Evolutionary conservation across 2,797 vertebrate species (phyloP).

Genomic region (Lindbergichthys nudifrons): DNA sequence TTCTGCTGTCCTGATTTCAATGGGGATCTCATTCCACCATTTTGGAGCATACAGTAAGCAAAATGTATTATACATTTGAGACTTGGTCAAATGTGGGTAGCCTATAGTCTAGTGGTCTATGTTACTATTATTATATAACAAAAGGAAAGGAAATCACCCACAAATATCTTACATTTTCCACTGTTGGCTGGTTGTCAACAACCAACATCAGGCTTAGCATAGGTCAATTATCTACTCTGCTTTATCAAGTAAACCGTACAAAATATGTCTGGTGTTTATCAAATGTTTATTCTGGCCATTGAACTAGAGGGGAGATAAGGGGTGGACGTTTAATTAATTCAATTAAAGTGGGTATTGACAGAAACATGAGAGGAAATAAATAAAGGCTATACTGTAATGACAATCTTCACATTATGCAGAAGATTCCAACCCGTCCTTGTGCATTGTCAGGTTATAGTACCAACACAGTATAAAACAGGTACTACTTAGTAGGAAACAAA

Average conservation of each 20-base stretch:
- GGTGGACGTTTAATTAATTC: neutral
- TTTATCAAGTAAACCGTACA: neutral
- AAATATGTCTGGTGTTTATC: neutral
- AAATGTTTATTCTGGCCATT: too few relatives aligned
- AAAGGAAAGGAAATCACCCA: neutral
- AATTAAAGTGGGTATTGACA: neutral
- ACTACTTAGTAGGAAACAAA: neutral
- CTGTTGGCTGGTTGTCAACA: neutral
- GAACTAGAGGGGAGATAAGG: neutral
- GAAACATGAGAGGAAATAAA: neutral
- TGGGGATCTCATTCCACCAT: too few relatives aligned
- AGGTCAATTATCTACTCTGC: neutral
- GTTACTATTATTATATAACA: neutral
- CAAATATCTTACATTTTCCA: neutral
- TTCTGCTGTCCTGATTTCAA: too few relatives aligned
- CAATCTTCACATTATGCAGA: too few relatives aligned
- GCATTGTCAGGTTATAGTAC: too few relatives aligned
- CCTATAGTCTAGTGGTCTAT: neutral
- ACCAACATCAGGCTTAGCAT: too few relatives aligned
- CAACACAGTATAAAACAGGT: neutral
- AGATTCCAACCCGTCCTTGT: too few relatives aligned
- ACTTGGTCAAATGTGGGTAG: neutral
- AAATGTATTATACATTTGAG: neutral
- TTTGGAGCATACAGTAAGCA: too few relatives aligned
- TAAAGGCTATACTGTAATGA: too few relatives aligned